Evolutionary conservation across 2,888 invertebrate species (phyloP).

Genomic region (Eucriotettix oculatus): DNA sequence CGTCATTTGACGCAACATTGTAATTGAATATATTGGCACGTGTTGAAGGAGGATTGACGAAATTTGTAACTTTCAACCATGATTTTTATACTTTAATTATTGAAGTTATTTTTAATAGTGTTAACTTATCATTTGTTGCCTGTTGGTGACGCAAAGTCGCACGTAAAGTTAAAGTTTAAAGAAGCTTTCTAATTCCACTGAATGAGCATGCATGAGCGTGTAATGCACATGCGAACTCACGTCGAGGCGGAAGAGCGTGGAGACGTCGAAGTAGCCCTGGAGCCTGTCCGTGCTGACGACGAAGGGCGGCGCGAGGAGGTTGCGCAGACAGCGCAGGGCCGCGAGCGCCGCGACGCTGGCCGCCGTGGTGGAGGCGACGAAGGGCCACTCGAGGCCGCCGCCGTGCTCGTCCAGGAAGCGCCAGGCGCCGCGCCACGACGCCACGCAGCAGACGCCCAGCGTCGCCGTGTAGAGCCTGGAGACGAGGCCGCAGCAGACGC

Average conservation of each 20-base stretch:
- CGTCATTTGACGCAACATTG: too few relatives aligned
- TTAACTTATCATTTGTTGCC: too few relatives aligned
- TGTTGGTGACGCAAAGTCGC: too few relatives aligned
- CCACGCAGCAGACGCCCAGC: background rate
- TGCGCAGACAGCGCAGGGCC: background rate
- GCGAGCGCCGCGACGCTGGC: background rate
- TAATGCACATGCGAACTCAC: background rate
- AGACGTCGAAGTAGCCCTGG: background rate
- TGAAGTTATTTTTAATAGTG: too few relatives aligned
- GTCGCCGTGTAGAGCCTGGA: background rate
- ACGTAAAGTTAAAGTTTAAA: too few relatives aligned
- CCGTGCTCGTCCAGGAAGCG: background rate
- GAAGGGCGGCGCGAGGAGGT: background rate
- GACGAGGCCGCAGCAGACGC: background rate
- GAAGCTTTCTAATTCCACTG: too few relatives aligned
- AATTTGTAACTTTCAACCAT: too few relatives aligned
- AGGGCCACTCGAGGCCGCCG: background rate
- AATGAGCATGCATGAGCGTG: too few relatives aligned
- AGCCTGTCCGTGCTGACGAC: background rate
- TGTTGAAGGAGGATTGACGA: too few relatives aligned
- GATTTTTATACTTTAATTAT: too few relatives aligned
- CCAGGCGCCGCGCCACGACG: background rate
- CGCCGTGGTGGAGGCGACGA: background rate
- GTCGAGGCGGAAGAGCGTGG: background rate
- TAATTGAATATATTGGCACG: too few relatives aligned